Base-by-base conservation (phyloP, 1,140 invertebrate genomes). In the Drosophila erecta region DNA sequence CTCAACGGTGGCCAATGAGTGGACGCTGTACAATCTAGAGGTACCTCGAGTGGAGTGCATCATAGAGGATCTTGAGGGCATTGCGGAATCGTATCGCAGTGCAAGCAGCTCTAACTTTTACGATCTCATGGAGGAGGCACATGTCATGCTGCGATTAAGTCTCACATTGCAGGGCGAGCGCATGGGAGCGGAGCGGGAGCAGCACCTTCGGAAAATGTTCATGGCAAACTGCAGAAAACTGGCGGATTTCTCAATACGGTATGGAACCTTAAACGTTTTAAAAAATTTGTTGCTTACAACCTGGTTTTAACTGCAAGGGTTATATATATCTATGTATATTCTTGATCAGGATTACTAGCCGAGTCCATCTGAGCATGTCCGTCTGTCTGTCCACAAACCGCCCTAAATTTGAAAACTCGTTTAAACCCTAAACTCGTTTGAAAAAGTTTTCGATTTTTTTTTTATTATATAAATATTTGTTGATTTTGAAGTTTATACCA, bases 11-110 rank as follows among this genome's bases (percentile, higher is more conserved):
- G 46, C 75, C 4, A 92, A 92, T 2, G 95, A 96, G 61, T 96
- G 95, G 95, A 96, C 95, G 2, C 83, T 96, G 7, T 96, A 96
- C 75, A 94, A 94, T 12, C 81, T 96, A 22, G 94, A 94, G 65
- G 76, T 95, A 46, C 95, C 95, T 0, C 92, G 92, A 3, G 92
- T 94, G 4, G 93, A 94, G 51, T 94, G 94, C 30, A 89, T 96
- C 3, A 95, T 95, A 71, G 93, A 94, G 35, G 95, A 96, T 76
- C 94, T 96, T 65, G 91, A 95, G 24, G 94, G 94, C 55, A 94
- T 96, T 41, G 95, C 95, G 1, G 94, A 94, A 43, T 93, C 93
- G 43, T 95, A 96, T 86, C 93, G 94, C 62, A 93, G 92, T 47
- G 93, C 93, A 0, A 95, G 94, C 76, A 94, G 94, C 35, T 73